phyloP scores from a whole-genome alignment of 2,113 vertebrate species.

The Urocolius indicus region DNA sequence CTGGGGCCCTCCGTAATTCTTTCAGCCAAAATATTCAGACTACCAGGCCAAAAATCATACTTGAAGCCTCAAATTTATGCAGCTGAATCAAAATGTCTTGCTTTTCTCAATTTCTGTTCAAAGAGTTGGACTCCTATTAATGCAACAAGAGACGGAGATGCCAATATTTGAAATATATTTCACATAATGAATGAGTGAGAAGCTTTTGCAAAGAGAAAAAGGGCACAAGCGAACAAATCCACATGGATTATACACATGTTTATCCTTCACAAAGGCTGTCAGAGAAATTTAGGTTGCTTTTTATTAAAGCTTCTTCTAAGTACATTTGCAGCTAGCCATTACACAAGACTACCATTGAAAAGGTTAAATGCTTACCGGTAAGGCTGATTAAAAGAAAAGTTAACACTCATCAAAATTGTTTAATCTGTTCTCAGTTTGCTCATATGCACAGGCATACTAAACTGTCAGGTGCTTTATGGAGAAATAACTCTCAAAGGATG shows the following conservation, averaged over 20 bases:
- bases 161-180: neutral
- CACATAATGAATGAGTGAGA: neutral
- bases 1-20: neutral
- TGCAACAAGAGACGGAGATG: neutral
- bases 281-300: neutral
- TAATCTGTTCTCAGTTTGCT: neutral
- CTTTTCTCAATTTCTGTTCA: neutral
- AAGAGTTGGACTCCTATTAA: neutral
- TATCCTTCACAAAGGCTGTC: neutral
- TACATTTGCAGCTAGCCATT: neutral
- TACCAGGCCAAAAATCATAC: slow-evolving; percentile 3
- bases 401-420: neutral
- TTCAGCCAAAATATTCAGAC: slow-evolving; percentile 15
- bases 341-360: neutral
- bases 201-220: neutral
- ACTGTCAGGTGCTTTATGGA: neutral
- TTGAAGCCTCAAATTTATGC: neutral
- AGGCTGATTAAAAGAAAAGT: neutral
- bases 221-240: neutral
- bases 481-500: neutral
- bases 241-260: neutral
- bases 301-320: neutral
- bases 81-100: neutral
- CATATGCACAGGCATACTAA: neutral
- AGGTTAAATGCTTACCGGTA: neutral